Evolutionary conservation across 2,113 vertebrate genomes (phyloP), one percentile per base, ranked within the genome.

Genomic region (Pollimyrus isidori): DNA sequence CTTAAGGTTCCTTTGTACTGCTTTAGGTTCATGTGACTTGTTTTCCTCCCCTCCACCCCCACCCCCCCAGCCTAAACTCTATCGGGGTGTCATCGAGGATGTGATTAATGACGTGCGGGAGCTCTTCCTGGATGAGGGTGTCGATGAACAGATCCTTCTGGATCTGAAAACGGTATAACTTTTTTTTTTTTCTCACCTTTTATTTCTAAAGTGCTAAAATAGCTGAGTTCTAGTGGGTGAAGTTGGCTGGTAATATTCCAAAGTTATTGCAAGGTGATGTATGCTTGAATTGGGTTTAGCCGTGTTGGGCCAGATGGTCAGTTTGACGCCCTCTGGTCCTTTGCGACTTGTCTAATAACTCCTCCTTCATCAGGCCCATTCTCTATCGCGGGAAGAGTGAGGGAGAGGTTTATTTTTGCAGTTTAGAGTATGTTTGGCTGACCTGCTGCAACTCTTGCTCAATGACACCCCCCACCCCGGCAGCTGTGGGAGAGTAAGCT

Each of bases 401-500:
- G 19, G 2, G 80, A 17, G 39, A 48, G 42, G 35, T 82, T 82
- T 84, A 21, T 84, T 84, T 84, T 48, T 0, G 3, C 1, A 1
- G 39, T 23, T 48, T 84, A n/a, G 39, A 84, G 45, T 84, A 42
- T 48, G 10, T 45, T 42, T 82, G 76, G 42, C 76, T 45, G 42
- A 86, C 21, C 39, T 53, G 82, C 35, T 88, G 26, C 46, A 39
- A 56, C n/a, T 52, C 49, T 50, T 82, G 48, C 13, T 9, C 46
- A 26, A 50, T 49, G n/a, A 35, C 21, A 21, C 2, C 88, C 88
- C 80, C 50, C 3, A 4, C 50, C 46, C 46, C 23, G 45, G 50
- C 92, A 99, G 98, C 96, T 99, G 39, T 99, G 98, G 98, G 98
- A 99, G 94, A 99, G 95, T 95, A 99, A 99, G 90, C 95, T 99